phyloP scores from a whole-genome alignment of 2,113 vertebrate genomes.

The Sphaerodactylus townsendi region DNA sequence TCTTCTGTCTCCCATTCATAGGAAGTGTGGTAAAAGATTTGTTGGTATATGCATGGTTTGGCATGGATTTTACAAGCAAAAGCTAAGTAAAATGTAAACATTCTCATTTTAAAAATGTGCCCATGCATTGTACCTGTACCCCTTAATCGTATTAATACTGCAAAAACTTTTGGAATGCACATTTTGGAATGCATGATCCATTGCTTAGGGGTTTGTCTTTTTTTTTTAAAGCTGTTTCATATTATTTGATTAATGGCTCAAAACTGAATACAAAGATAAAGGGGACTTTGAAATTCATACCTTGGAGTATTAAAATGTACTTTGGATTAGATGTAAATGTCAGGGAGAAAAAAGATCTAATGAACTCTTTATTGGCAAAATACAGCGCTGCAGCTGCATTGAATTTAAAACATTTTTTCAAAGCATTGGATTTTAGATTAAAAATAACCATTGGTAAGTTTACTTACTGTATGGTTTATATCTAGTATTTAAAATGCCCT shows the following conservation, averaged over 20 bases:
- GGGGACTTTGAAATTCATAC: constrained; percentile 74
- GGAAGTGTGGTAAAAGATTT: constrained; percentile 34
- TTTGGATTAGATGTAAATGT: constrained; percentile 68
- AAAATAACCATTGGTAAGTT: constrained; percentile 50
- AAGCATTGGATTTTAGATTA: constrained; percentile 42
- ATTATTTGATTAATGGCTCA: constrained; percentile 70
- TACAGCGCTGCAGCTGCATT: constrained; percentile 60
- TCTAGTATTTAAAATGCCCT: constrained; percentile 45
- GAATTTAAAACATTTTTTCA: constrained; percentile 61
- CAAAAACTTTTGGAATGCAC: constrained; percentile 31
- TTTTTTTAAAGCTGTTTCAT: constrained; percentile 48
- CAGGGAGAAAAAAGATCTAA: constrained; percentile 66
- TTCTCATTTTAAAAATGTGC: constrained; percentile 26
- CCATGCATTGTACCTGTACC: neutral
- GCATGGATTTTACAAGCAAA: constrained; percentile 43
- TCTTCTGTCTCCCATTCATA: neutral
- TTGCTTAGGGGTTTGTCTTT: constrained; percentile 35
- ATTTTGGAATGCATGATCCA: constrained; percentile 49
- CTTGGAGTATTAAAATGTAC: constrained; percentile 67
- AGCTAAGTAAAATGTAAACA: neutral
- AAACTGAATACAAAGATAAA: constrained; percentile 70
- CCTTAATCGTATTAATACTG: constrained; percentile 22
- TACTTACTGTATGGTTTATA: constrained; percentile 43
- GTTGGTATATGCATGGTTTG: neutral
- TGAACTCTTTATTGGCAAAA: constrained; percentile 69